phyloP scores from a whole-genome alignment of 2,888 invertebrate genomes.

The Acanthococcus lagerstroemiae region DNA sequence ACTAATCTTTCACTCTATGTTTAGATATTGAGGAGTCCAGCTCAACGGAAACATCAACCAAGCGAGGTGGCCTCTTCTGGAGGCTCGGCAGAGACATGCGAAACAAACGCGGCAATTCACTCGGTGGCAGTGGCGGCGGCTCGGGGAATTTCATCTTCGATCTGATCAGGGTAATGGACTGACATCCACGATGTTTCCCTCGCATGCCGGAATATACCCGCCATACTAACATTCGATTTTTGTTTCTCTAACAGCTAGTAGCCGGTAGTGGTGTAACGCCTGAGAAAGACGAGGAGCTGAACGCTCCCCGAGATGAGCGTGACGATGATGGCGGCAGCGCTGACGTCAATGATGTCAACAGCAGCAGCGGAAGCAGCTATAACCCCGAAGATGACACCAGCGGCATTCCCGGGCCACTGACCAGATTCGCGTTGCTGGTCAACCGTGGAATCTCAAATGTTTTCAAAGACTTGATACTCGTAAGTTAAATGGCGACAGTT shows the following conservation, averaged over 20 bases:
- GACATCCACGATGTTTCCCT: neutral
- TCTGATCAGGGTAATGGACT: slow-evolving; percentile 72
- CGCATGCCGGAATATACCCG: neutral
- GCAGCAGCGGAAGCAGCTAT: slow-evolving; percentile 42
- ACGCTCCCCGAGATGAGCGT: slow-evolving; percentile 34
- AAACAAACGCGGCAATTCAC: slow-evolving; percentile 67
- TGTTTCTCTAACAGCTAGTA: slow-evolving; percentile 52
- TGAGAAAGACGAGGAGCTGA: slow-evolving; percentile 49
- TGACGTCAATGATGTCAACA: slow-evolving; percentile 34
- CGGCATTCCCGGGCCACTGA: slow-evolving; percentile 78
- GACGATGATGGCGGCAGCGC: slow-evolving; percentile 37
- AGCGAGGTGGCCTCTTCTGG: slow-evolving; percentile 12
- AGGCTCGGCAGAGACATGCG: slow-evolving; percentile 42
- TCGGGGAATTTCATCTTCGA: slow-evolving; percentile 84
- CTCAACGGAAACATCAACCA: slow-evolving; percentile 30
- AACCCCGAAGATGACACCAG: slow-evolving; percentile 50
- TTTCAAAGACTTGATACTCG: slow-evolving; percentile 77
- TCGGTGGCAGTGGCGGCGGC: slow-evolving; percentile 54
- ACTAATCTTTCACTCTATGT: too few species aligned
- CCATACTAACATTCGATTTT: neutral
- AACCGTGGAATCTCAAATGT: slow-evolving; percentile 79
- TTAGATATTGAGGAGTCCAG: slow-evolving; percentile 22
- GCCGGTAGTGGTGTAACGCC: slow-evolving; percentile 60
- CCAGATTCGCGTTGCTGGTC: slow-evolving; percentile 74
- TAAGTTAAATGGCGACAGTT: too few species aligned